Percentiles rank a stretch among this genome's conserved stretches.
These are phyloP conservation scores for Drosophila sordidula DNA, from an alignment of 2,888 invertebrate genomes.

Conservation along the genomic window DNA sequence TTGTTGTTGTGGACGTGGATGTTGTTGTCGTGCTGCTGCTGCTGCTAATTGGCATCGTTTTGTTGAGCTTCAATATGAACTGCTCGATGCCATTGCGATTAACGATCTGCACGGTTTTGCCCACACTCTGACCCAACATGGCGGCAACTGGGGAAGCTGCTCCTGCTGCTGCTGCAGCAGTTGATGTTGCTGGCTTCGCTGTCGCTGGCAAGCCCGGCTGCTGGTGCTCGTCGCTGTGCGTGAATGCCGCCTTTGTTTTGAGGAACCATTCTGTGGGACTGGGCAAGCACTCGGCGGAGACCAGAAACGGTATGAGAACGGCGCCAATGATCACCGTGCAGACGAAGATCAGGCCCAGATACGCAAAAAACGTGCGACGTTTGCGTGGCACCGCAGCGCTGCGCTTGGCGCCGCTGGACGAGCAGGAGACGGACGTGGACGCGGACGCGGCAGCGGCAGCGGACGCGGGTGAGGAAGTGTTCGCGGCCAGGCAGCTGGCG, in stretches of 20 bases:
- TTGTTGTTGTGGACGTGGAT: constrained; percentile 6
- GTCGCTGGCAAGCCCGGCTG: constrained; percentile 1
- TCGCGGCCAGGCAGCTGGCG: constrained; percentile 84
- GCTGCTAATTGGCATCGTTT: constrained; percentile 40
- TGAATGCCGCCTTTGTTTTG: constrained; percentile 82
- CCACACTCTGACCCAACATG: constrained; percentile 64
- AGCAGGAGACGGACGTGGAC: constrained; percentile 11
- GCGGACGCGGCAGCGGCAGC: constrained; percentile 65
- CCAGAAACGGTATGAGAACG: constrained; percentile 83
- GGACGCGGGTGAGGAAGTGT: constrained; percentile 73
- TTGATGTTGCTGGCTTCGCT: background rate
- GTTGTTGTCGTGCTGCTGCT: constrained; percentile 12
- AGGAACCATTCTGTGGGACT: constrained; percentile 84
- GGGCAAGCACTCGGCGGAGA: constrained; percentile 84
- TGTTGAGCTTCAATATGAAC: constrained; percentile 75
- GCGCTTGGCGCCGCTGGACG: constrained; percentile 13
- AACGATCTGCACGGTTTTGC: constrained; percentile 78
- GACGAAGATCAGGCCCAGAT: constrained; percentile 83
- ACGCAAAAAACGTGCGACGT: constrained; percentile 84
- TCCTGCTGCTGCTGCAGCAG: background rate
- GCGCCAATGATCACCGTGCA: constrained; percentile 85
- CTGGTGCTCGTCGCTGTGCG: constrained; percentile 47
- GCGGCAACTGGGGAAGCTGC: constrained; percentile 27
- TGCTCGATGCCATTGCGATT: constrained; percentile 78
- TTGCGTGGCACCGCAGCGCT: constrained; percentile 46